Base-by-base conservation (phyloP, 2,888 invertebrate species). In the Drosophila falleni region DNA sequence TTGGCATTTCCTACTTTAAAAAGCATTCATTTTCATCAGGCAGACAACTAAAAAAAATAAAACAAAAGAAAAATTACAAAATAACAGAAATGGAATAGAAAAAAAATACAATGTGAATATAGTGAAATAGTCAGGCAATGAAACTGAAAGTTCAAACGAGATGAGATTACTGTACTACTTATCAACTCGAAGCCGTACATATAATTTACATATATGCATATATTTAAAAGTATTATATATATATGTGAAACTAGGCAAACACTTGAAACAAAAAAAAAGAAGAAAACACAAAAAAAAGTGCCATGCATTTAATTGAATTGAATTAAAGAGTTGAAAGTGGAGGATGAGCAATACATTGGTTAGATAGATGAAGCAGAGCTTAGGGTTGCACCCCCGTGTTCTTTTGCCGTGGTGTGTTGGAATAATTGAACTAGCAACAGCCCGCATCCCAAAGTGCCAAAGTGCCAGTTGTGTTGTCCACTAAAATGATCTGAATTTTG, bases 1-100 rank as follows among this genome's bases (percentile, higher is more conserved):
- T 87, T 82, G 74, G 72, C 87, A 90, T 89, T 90, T 90, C 90
- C 90, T 90, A 91, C 91, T 90, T 89, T 91, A 91, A 90, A 90
- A 89, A 74, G 85, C 91, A 91, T 90, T 91, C 71, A 89, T 90
- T 79, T 87, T 89, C 90, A 90, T 90, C 83, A 91, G 63, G 55
- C 68, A 71, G 82, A 78, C 79, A 78, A 74, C 58, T 46, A 59
- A 59, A 63, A 15, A 59, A 56, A 51, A 1, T 0, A 23, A 23
- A 23, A 23, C 46, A 19, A 46, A 61, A 31, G 64, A 29, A 29
- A 75, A 37, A 26, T 47, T 8, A 26, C 15, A 37, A 26, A 42
- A 10, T 19, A 15, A 16, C 31, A 16, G 6, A 19, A 50, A 13
- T 67, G 16, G 61, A 41, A 41, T 60, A 46, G 47, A 42, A 65